Percentiles rank a stretch among this genome's conserved stretches.
These are phyloP conservation scores for Drosophila austrosaltans DNA, from an alignment of 2,888 invertebrate genomes.

Conservation along the genomic window DNA sequence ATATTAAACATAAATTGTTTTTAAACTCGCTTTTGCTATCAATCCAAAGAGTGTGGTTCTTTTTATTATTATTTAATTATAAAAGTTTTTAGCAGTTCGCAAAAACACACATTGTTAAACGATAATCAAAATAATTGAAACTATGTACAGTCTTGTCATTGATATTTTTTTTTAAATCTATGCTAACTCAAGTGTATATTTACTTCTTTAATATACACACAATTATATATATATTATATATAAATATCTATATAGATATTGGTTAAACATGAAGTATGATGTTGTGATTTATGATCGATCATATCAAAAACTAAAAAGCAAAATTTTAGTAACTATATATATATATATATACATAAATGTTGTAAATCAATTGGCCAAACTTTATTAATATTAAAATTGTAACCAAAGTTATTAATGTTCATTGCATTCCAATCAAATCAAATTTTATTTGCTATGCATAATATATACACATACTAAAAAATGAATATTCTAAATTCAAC, in stretches of 20 bases:
- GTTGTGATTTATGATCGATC: conserved; percentile 78
- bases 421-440: conserved; percentile 64
- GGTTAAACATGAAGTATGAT: conserved; percentile 59
- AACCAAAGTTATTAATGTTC: conserved; percentile 33
- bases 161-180: conserved; percentile 60
- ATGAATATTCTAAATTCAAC: conserved; percentile 43
- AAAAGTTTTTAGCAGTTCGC: conserved; percentile 45
- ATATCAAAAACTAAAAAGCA: conserved; percentile 59
- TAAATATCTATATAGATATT: conserved; percentile 50
- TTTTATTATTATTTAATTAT: conserved; percentile 46
- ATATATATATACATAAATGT: conserved; percentile 46
- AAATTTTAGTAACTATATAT: conserved; percentile 55
- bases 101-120: conserved; percentile 50
- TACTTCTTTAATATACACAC: conserved; percentile 23
- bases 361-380: conserved; percentile 66
- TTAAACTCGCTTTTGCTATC: conserved; percentile 60
- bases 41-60: conserved; percentile 62
- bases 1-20: conserved; percentile 46
- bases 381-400: conserved; percentile 30
- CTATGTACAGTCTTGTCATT: conserved; percentile 59
- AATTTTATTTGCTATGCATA: conserved; percentile 44
- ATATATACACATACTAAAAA: conserved; percentile 34
- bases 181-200: conserved; percentile 46
- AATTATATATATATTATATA: conserved; percentile 1
- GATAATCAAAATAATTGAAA: conserved; percentile 53